These are phyloP conservation scores for Apantesis nais DNA, from an alignment of 2,888 invertebrate genomes.

Conservation along the genomic window DNA sequence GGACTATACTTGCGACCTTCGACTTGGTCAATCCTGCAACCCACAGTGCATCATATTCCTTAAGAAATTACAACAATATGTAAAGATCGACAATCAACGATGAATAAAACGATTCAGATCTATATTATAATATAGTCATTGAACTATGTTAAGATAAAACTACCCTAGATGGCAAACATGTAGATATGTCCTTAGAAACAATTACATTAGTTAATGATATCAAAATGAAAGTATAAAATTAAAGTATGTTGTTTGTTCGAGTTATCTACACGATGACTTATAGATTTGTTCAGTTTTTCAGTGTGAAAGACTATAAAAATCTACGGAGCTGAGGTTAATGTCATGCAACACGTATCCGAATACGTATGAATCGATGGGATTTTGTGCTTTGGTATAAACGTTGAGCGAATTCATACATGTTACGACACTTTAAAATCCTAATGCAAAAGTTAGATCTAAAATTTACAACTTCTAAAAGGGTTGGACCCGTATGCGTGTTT, in stretches of 20 bases:
- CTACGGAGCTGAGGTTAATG: conserved; percentile 74
- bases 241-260: conserved; percentile 52
- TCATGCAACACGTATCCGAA: conserved; percentile 77
- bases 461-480: conserved; percentile 81
- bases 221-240: conserved; percentile 46
- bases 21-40: conserved; percentile 35
- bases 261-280: conserved; percentile 61
- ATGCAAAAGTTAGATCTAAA: conserved; percentile 82
- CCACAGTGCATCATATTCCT: conserved; percentile 41
- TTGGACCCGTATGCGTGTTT: conserved; percentile 85
- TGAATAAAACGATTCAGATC: conserved; percentile 68
- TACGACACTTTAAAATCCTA: conserved; percentile 80
- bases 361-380: conserved; percentile 84
- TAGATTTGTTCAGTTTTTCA: conserved; percentile 83
- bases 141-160: conserved; percentile 56
- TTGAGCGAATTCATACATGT: conserved; percentile 83
- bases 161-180: conserved; percentile 68
- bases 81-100: conserved; percentile 49
- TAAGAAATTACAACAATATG: conserved; percentile 47
- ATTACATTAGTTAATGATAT: conserved; percentile 48
- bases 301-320: conserved; percentile 83
- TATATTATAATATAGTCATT: conserved; percentile 55
- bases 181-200: conserved; percentile 66
- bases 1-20: conserved; percentile 31
- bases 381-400: conserved; percentile 85